These are phyloP conservation scores for Hesperia comma DNA, from an alignment of 2,888 invertebrate species.

Conservation along the genomic window DNA sequence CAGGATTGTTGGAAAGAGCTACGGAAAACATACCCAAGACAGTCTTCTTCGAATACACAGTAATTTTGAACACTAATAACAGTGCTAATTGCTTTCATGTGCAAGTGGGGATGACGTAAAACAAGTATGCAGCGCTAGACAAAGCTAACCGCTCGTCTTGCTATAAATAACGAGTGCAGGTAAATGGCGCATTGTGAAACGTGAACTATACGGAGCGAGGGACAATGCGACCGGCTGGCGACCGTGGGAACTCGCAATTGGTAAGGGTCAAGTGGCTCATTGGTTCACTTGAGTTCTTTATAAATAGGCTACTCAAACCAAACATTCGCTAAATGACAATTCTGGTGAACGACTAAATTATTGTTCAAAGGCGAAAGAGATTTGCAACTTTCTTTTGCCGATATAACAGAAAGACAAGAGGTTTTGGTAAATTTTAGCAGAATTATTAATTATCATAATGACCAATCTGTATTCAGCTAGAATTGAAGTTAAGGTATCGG, in stretches of 20 bases:
- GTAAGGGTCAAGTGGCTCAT: constrained; percentile 47
- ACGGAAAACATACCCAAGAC: too few species aligned
- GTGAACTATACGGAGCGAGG: constrained; percentile 45
- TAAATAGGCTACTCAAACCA: constrained; percentile 1
- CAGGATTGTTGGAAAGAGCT: too few species aligned
- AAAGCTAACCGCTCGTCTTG: constrained; percentile 26
- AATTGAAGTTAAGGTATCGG: too few species aligned
- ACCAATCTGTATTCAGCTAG: too few species aligned
- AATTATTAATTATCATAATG: too few species aligned
- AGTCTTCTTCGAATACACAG: too few species aligned
- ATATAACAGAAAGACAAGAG: too few species aligned
- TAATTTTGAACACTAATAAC: background rate
- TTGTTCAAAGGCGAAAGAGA: too few species aligned
- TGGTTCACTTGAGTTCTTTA: constrained; percentile 7
- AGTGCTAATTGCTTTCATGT: background rate
- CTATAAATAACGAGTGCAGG: constrained; percentile 49
- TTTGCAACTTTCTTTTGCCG: too few species aligned
- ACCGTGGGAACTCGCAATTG: constrained; percentile 57
- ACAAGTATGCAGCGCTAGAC: constrained; percentile 45
- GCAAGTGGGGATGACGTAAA: background rate
- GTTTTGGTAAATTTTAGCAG: too few species aligned
- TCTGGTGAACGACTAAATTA: background rate
- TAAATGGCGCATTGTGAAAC: constrained; percentile 56
- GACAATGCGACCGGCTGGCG: constrained; percentile 40
- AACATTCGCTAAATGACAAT: constrained; percentile 7